A percentile compares a stretch with the other conserved stretches of the same genome.
These are phyloP conservation scores for Sipha flava DNA, from an alignment of 1,140 invertebrate species.

Conservation along the genomic window DNA sequence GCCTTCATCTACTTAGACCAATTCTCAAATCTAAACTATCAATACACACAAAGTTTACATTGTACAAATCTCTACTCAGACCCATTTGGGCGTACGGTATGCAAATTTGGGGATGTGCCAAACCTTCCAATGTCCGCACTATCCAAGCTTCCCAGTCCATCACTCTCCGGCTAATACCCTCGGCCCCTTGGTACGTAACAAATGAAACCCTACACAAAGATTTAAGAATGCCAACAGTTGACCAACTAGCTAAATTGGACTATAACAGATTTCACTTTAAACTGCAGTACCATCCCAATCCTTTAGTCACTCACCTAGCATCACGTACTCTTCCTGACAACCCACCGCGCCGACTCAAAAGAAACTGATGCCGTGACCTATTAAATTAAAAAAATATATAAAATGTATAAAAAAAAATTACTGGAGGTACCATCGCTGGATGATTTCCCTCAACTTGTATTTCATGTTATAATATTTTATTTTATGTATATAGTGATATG, in stretches of 20 bases:
- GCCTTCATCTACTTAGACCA: not conserved
- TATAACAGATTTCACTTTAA: no score
- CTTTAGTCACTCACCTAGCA: no score
- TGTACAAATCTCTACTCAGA: constrained; percentile 40
- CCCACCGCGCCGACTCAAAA: not conserved
- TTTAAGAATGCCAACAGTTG: no score
- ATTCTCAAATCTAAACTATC: constrained; percentile 34
- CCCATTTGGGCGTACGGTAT: constrained; percentile 42
- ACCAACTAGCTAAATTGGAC: no score
- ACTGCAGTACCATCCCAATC: no score
- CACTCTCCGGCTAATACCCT: not conserved
- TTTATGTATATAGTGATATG: not conserved
- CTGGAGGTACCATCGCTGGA: not conserved
- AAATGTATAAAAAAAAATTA: not conserved
- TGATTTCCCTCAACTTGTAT: not conserved
- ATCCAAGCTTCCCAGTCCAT: constrained; percentile 33
- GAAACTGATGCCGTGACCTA: not conserved
- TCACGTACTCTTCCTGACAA: no score
- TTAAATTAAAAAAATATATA: no score
- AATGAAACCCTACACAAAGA: no score
- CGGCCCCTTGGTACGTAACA: no score
- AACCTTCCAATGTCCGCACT: constrained; percentile 37
- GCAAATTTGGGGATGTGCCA: constrained; percentile 40
- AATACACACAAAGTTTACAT: constrained; percentile 39
- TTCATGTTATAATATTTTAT: not conserved